phyloP scores from a whole-genome alignment of 2,888 invertebrate species.

The Artemia sp. region DNA sequence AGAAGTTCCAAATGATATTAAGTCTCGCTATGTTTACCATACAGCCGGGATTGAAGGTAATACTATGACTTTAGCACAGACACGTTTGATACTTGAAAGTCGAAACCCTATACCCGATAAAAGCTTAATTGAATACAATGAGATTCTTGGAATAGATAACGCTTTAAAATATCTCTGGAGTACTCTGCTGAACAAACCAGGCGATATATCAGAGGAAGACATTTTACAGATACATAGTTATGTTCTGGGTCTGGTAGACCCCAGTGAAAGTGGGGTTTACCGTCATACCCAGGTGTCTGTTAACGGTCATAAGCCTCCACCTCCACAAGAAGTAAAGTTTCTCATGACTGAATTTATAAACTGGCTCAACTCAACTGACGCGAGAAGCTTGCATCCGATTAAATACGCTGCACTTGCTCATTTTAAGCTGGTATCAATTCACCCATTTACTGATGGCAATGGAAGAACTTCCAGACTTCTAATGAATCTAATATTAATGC shows the following conservation, averaged over 20 bases:
- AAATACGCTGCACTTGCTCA: constrained; percentile 89
- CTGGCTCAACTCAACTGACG: constrained; percentile 81
- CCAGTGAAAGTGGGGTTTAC: constrained; percentile 72
- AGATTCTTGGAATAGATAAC: constrained; percentile 79
- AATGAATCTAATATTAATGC: constrained; percentile 90
- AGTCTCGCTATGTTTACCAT: constrained; percentile 84
- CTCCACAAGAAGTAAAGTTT: constrained; percentile 57
- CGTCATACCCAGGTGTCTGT: constrained; percentile 81
- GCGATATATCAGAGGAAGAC: constrained; percentile 61
- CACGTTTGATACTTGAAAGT: constrained; percentile 78
- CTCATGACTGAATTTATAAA: constrained; percentile 75
- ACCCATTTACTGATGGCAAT: constrained; percentile 92
- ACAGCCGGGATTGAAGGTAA: constrained; percentile 95
- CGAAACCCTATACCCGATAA: constrained; percentile 60
- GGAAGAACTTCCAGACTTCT: constrained; percentile 83
- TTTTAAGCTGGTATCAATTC: constrained; percentile 89
- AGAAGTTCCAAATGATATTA: constrained; percentile 80
- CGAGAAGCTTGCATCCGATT: constrained; percentile 69
- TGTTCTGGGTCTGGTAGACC: constrained; percentile 86
- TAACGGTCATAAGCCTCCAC: constrained; percentile 82
- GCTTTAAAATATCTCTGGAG: constrained; percentile 75
- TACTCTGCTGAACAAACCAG: constrained; percentile 50
- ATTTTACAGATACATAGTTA: constrained; percentile 79
- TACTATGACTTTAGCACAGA: constrained; percentile 82
- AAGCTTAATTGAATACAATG: constrained; percentile 89